A percentile compares a stretch with the other conserved stretches of the same genome.
These are phyloP conservation scores for Fundulus diaphanus DNA, from an alignment of 2,797 vertebrate genomes.

Conservation along the genomic window DNA sequence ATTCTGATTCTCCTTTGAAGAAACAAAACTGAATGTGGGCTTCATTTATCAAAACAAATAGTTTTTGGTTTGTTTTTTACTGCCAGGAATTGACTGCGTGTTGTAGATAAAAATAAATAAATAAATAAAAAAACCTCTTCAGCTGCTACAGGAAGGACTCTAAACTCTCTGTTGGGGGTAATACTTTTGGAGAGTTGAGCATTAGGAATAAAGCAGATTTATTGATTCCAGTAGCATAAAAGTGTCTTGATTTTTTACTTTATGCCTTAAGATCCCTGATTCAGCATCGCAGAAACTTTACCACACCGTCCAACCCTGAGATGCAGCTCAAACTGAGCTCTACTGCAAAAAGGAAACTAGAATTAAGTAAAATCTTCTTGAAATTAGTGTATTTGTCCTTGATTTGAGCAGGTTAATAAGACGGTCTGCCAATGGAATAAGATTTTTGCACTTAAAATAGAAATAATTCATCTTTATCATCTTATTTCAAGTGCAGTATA, in stretches of 20 bases:
- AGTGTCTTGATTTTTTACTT: too few relatives aligned
- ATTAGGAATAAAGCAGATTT: not conserved
- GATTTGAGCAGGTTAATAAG: too few relatives aligned
- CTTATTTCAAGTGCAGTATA: too few relatives aligned
- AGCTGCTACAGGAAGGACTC: not conserved
- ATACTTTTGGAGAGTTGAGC: not conserved
- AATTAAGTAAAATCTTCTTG: too few relatives aligned
- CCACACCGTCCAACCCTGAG: not conserved
- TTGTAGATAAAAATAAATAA: slow-evolving; percentile 19
- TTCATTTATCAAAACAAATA: not conserved
- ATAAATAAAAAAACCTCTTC: slow-evolving; percentile 12
- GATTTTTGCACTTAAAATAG: too few relatives aligned
- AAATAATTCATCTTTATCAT: too few relatives aligned
- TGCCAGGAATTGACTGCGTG: not conserved
- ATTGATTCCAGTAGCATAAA: not conserved
- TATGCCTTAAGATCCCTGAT: not conserved
- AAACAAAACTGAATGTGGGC: not conserved
- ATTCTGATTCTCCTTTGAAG: not conserved
- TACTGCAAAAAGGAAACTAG: too few relatives aligned
- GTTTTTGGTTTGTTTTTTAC: not conserved
- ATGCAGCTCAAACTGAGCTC: not conserved
- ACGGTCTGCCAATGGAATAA: too few relatives aligned
- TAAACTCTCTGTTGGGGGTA: not conserved
- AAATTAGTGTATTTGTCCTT: too few relatives aligned
- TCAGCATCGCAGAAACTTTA: not conserved